Conservation (phyloP, 2,797 vertebrate species). For the Avahi laniger region DNA sequence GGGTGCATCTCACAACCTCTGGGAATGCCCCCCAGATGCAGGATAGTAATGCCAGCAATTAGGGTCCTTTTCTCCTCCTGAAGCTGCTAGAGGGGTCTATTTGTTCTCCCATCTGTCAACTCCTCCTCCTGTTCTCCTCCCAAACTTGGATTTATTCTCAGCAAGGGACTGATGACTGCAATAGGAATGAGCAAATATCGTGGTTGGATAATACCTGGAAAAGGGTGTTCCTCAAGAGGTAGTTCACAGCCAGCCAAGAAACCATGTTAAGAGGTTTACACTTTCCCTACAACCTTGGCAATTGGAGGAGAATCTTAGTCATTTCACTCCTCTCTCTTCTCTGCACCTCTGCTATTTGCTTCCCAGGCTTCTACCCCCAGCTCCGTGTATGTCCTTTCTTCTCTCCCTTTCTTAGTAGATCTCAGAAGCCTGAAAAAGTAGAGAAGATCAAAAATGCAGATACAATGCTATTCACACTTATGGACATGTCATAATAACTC, state of each 20-base stretch:
- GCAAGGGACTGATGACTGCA: not conserved
- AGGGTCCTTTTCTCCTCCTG: not conserved
- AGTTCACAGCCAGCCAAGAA: not conserved
- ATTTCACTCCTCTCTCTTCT: not conserved
- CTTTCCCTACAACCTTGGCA: not conserved
- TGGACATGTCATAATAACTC: conserved; percentile 23
- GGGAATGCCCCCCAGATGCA: not conserved
- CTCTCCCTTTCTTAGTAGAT: conserved; percentile 19
- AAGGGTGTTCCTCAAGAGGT: not conserved
- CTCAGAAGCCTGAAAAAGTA: not conserved
- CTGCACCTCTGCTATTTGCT: not conserved
- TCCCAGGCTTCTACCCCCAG: not conserved
- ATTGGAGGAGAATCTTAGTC: not conserved
- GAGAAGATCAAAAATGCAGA: not conserved
- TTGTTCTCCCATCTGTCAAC: not conserved
- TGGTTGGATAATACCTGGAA: not conserved
- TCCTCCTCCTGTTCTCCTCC: not conserved
- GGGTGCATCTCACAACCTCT: not conserved
- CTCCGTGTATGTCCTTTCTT: not conserved
- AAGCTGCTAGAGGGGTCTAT: not conserved
- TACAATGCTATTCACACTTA: conserved; percentile 13
- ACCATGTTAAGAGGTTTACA: not conserved
- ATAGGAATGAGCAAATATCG: not conserved
- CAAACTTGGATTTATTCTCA: not conserved
- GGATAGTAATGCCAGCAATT: not conserved